Evolutionary conservation across 2,888 invertebrate genomes (phyloP), one percentile per base, ranked within the genome.

Genomic region (Palloptera scutellata): DNA sequence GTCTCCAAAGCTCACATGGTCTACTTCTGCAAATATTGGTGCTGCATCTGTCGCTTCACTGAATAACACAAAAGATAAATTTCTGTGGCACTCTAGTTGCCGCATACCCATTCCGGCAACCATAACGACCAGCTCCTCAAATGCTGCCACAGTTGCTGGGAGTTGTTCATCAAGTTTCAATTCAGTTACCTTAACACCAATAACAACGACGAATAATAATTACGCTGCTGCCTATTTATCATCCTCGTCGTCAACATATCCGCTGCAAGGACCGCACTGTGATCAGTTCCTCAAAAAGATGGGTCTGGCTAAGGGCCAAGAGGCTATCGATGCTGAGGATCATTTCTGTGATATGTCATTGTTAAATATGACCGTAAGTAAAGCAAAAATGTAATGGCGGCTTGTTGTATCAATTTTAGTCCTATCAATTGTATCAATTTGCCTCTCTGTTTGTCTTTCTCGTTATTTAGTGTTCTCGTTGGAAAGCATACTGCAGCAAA

Each of bases 281-380:
- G 85, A 84, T 81, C 82, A 83, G 78, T 85, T 85, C 79, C 82
- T 85, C 76, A 83, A 80, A 69, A 84, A 85, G 76, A 81, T 85
- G 78, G 85, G 85, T 63, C 78, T 85, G 68, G 78, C 81, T 75
- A 84, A 84, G 74, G 79, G 81, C 71, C 11, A 11, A 11, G 83
- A 84, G 66, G 76, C 77, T 58, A 72, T 74, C 73, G 85, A 85
- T 61, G 72, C 78, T 79, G 84, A 85, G 81, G 85, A 85, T 71
- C 85, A 85, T 78, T 75, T 82, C 81, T 85, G 85, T 83, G 84
- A 84, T 83, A 84, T 83, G 83, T 79, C 83, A 77, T 82, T 84
- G 76, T 79, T 83, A 77, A 85, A 83, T 79, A 83, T 83, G 81
- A 82, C 81, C 77, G 85, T 85, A 76, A 80, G 80, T 77, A 41